Base-by-base conservation (phyloP, 2,113 vertebrate species). In the Urocolius indicus region DNA sequence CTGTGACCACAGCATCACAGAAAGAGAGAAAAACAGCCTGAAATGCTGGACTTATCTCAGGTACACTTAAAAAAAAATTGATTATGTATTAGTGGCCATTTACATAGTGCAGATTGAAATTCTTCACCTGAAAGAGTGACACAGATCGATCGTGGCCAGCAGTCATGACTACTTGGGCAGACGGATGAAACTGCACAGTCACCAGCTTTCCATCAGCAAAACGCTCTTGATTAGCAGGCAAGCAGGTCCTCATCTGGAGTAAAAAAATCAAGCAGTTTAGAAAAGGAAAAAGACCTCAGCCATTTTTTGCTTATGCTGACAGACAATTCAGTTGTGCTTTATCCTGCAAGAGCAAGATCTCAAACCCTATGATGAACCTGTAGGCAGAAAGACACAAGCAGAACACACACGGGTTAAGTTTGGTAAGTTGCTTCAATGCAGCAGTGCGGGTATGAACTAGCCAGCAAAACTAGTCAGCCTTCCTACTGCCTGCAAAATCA, bases 131-230 rank as follows among this genome's bases (percentile, higher is more conserved):
- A 89, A 99, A 99, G 9, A 99, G 97, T 1, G 99, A 99, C 29
- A 99, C 22, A 0, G 98, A 98, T 20, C 98, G 98, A 93, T 99
- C 99, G 0, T 98, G 93, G 2, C 99, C 98, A 5, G 99, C 99
- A 0, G 99, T 98, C 98, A 99, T 98, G 83, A 99, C 93, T 5
- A 99, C 99, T 93, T 99, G 99, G 21, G 99, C 99, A 5, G 97
- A 91, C 1, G 99, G 99, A 71, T 99, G 99, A 72, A 99, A 99
- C 97, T 99, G 99, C 34, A 99, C 98, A 0, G 99, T 98, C 13
- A 97, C 98, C 84, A 99, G 96, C 5, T 66, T 96, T 21, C 97
- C 98, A 7, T 87, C 36, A 21, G 98, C 98, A 1, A 97, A 98
- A 32, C 98, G 98, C 15, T 98, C 97, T 18, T 97, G 97, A 94